Evolutionary conservation across 64 coral and sea anemone species (phyloP), one percentile per base, ranked within the genome.

Genomic region (Montipora efflorescens): DNA sequence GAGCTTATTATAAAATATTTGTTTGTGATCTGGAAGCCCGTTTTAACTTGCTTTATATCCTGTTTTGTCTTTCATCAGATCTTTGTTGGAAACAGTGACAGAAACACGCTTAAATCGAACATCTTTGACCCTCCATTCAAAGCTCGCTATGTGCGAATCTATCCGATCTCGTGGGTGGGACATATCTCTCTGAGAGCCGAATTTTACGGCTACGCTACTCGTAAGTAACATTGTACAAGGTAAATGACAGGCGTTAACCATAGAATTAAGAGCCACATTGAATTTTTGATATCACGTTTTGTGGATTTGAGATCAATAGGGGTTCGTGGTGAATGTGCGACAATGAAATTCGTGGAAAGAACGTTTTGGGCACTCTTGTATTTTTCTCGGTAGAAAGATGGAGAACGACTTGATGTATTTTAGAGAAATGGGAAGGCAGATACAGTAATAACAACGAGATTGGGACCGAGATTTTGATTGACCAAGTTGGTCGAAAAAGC

Each of bases 131-230:
- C 92, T 5, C 74, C 92, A 20, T 71, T 93, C 16, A 93, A 62
- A 47, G 92, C 92, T 5, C 52, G 74, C 10, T 93, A 88, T 87
- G 92, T 93, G 6, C 53, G 92, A 46, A 93, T 93, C 25, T 78
- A 93, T 67, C 83, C 92, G 4, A 55, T 23, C 48, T 48, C 92
- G 23, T 93, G 92, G 92, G 58, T 88, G 15, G 67, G 66, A 8
- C 92, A 93, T 52, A 93, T 93, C 4, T 93, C 84, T 59, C 46
- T 93, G 21, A 93, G 92, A 52, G 92, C 84, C 2, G 92, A 93
- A 74, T 88, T 93, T 44, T 93, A 72, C 49, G 92, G 51, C 19
- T 7, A 50, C 7, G 6, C 66, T 43, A 19, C 68, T 46, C 77
- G 92, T 93, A 88, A 93, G 92, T 92, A 69, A 64, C 21, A 49